Evolutionary conservation across 2,113 vertebrate species (phyloP).

Genomic region (Nasalis larvatus): DNA sequence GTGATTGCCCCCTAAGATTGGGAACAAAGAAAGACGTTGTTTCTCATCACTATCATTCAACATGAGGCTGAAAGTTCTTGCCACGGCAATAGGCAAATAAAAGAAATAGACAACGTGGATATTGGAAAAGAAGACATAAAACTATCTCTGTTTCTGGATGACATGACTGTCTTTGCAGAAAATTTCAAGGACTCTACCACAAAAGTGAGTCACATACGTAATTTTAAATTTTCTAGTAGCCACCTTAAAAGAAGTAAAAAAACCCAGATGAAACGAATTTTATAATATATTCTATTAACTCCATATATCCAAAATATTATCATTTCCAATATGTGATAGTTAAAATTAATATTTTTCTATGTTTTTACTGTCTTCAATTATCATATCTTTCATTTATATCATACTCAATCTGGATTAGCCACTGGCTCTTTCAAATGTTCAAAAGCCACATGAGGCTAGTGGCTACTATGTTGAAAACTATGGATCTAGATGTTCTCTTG

Average conservation of each 20-base stretch:
- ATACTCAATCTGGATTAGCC: not conserved
- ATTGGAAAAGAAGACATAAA: not conserved
- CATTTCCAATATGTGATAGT: not conserved
- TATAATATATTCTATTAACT: not conserved
- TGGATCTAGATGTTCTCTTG: not conserved
- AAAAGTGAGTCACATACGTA: not conserved
- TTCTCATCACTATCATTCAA: not conserved
- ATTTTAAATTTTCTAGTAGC: not conserved
- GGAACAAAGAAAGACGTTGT: not conserved
- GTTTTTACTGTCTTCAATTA: not conserved
- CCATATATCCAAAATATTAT: not conserved
- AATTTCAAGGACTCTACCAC: not conserved
- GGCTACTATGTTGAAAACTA: not conserved
- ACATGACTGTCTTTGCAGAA: not conserved
- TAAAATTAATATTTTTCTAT: not conserved
- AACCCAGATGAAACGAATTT: not conserved
- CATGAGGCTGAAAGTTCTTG: not conserved
- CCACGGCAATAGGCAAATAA: not conserved
- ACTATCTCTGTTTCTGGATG: not conserved
- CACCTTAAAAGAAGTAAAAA: not conserved
- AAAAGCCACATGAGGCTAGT: rapidly evolving
- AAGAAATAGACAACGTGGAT: not conserved
- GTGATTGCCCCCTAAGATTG: not conserved
- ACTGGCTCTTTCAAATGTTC: not conserved
- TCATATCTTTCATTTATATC: not conserved